Evolutionary conservation across 2,888 invertebrate genomes (phyloP), one percentile per base, ranked within the genome.

Genomic region (Aphidoletes aphidimyza): DNA sequence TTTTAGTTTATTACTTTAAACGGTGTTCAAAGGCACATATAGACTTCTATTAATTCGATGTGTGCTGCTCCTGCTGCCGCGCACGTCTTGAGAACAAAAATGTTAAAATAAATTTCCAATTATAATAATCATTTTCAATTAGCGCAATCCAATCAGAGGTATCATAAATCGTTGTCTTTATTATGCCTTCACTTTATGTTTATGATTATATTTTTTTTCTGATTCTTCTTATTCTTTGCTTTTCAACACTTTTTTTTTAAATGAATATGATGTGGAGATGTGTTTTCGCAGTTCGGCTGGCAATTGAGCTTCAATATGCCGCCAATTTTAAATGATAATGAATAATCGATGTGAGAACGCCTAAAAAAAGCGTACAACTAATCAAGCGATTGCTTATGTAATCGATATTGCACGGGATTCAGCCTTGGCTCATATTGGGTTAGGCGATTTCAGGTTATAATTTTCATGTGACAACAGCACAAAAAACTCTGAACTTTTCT

Each of bases 21-120:
- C n/a, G n/a, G n/a, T n/a, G n/a, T n/a, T n/a, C n/a, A n/a, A n/a
- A n/a, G n/a, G n/a, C n/a, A n/a, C n/a, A n/a, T n/a, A n/a, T 47
- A 11, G 8, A 14, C 8, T 11, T 47, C 47, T 47, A 19, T 47
- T 47, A 3, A 19, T 17, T 47, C 19, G 2, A 47, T 47, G 11
- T 47, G 8, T 47, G 47, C 47, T 3, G 2, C 47, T 69, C 69
- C n/a, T 22, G n/a, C 30, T 69, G n/a, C 3, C 30, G 14, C 22
- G n/a, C n/a, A 30, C 69, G 69, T 69, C 69, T 69, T 69, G 69
- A 69, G 69, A 69, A 69, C 69, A 30, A 69, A n/a, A 69, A 69
- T 69, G 69, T 69, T 69, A 69, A 69, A 69, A 69, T 69, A 69
- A 69, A 69, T 69, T 69, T 69, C 69, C 69, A 69, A 69, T 69